Base-by-base conservation (phyloP, 2,113 vertebrate genomes). In the Mustela nigripes region DNA sequence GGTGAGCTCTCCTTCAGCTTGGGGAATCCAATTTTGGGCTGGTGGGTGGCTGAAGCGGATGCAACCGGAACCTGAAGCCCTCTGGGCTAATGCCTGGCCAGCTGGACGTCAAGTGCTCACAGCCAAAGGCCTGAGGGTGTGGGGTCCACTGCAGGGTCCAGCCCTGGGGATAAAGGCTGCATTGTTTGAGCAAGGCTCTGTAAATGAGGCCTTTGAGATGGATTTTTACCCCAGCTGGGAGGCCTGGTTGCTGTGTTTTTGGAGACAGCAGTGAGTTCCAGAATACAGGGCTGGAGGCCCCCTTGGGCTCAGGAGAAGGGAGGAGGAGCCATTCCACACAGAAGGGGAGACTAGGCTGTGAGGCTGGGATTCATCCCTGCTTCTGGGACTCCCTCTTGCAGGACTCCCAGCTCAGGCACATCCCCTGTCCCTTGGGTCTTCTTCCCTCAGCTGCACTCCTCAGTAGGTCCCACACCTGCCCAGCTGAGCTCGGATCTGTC, bases 161-260 rank as follows among this genome's bases (percentile, higher is more conserved):
- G 92, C 45, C 71, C 58, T 36, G 91, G 79, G 82, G 26, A 95
- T 56, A 94, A 63, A 95, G 94, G 50, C 80, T 2, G n/a, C 45
- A 42, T 89, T 93, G 94, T 95, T 22, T 18, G 21, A 58, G 26
- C 3, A 1, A 56, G 76, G 69, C 83, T 73, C 65, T 62, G 80
- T 85, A 26, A 82, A 62, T 31, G 36, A 42, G 31, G 67, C 73
- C 58, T 78, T 73, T 42, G 83, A 45, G 58, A 15, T 62, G 86
- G 83, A 28, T 58, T 74, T 63, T 50, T 12, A 33, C n/a, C 6
- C 12, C 10, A 14, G 78, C 31, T 1, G 56, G 31, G n/a, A 50
- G 71, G 31, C 62, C 48, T 80, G 42, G 26, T 24, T 12, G 42
- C 33, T 80, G 65, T 63, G 42, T 33, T 78, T 91, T 65, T 89